Evolutionary conservation across 1,140 invertebrate genomes (phyloP).

Genomic region (Tetramorium simillimum): DNA sequence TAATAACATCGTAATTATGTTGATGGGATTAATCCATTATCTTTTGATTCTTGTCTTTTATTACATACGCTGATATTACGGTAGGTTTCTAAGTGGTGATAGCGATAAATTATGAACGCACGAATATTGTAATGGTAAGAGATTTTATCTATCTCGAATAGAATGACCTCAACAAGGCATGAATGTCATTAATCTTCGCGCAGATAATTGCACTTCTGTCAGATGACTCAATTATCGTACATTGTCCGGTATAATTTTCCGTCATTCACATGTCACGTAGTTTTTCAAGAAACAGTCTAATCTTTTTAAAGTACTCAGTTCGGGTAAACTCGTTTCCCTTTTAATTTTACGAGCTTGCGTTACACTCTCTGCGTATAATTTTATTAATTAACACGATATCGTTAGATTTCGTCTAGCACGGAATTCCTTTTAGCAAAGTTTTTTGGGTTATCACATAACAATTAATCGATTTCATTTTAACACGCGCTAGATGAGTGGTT

Average conservation of each 20-base stretch:
- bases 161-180: background rate
- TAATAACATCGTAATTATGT: conserved; percentile 33
- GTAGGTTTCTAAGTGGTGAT: background rate
- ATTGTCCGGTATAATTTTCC: background rate
- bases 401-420: background rate
- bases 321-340: background rate
- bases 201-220: conserved; percentile 18
- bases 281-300: background rate
- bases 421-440: conserved; percentile 23
- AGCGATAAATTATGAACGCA: conserved; percentile 6
- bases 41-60: background rate
- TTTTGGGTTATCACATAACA: background rate
- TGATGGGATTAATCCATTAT: background rate
- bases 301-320: background rate
- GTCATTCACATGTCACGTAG: background rate
- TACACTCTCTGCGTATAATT: background rate
- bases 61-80: background rate
- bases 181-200: conserved; percentile 8
- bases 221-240: background rate
- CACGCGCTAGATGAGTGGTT: background rate
- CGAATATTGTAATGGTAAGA: background rate
- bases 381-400: background rate
- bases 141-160: conserved; percentile 11
- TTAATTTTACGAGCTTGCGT: background rate
- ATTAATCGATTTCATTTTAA: conserved; percentile 22